Conservation (phyloP, 1,140 invertebrate genomes). For the Aphelenchoides fujianensis region DNA sequence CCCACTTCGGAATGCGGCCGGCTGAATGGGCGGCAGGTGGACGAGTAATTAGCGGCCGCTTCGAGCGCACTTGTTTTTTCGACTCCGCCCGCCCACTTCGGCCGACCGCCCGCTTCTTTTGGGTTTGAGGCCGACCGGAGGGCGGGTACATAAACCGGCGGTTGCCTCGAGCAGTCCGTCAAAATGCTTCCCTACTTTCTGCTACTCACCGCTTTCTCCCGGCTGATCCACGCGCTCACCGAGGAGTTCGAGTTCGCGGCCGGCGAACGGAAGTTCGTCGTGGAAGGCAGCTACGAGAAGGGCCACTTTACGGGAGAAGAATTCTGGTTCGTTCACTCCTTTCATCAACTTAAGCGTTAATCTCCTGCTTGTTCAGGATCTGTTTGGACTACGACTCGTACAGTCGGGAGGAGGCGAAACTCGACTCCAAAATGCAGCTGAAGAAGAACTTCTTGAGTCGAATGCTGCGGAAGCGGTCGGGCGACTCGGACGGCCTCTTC, state of each 20-base stretch:
- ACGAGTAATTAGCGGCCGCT: too few relatives aligned
- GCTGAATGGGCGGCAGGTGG: too few relatives aligned
- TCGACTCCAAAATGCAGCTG: neutral
- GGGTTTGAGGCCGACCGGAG: too few relatives aligned
- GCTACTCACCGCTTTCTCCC: neutral
- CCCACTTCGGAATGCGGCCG: too few relatives aligned
- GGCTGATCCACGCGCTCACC: neutral
- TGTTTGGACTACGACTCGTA: conserved; percentile 2
- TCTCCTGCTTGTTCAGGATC: neutral
- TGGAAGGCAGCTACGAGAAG: neutral
- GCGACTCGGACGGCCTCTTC: neutral
- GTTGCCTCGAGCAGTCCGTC: too few relatives aligned
- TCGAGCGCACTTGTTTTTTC: too few relatives aligned
- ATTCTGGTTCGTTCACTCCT: conserved; percentile 11
- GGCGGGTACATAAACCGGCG: too few relatives aligned
- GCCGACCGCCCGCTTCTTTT: too few relatives aligned
- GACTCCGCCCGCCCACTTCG: too few relatives aligned
- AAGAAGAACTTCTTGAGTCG: neutral
- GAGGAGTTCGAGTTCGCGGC: neutral
- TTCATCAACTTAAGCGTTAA: neutral
- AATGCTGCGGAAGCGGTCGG: neutral
- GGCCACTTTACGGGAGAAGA: conserved; percentile 1
- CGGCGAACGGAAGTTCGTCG: neutral
- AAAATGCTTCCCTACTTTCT: too few relatives aligned
- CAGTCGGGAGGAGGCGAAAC: neutral